These are phyloP conservation scores for Antigone vipio DNA, from an alignment of 2,113 vertebrate species.

Conservation along the genomic window DNA sequence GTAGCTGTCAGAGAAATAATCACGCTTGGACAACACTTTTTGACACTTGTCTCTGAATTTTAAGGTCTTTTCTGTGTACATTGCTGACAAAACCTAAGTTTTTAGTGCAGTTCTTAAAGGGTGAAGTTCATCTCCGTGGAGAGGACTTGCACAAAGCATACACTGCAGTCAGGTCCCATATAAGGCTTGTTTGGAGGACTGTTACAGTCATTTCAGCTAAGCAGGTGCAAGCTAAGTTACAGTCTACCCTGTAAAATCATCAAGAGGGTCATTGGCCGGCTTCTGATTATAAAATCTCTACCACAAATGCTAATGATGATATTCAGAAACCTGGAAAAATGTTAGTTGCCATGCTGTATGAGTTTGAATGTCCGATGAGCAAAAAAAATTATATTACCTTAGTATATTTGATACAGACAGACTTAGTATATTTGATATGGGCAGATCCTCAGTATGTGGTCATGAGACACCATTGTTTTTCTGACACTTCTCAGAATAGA, in stretches of 20 bases:
- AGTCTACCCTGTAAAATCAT: neutral
- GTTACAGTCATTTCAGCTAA: neutral
- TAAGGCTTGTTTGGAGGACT: neutral
- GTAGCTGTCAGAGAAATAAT: neutral
- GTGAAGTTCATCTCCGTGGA: neutral
- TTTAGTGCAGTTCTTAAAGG: neutral
- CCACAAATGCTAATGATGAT: neutral
- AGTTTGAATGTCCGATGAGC: neutral
- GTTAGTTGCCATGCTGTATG: neutral
- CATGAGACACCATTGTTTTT: neutral
- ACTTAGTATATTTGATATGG: neutral
- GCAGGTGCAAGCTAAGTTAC: neutral
- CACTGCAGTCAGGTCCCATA: neutral
- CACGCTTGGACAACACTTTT: neutral
- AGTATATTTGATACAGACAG: neutral
- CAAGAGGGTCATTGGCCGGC: neutral
- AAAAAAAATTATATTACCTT: neutral
- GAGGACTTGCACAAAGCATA: neutral
- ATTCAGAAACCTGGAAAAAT: neutral
- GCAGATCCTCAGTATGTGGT: neutral
- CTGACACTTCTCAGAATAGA: neutral
- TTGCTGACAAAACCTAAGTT: neutral
- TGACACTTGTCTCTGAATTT: neutral
- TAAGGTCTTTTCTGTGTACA: neutral
- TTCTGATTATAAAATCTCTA: neutral